phyloP scores from a whole-genome alignment of 2,797 vertebrate genomes.

The Mastacembelus armatus region DNA sequence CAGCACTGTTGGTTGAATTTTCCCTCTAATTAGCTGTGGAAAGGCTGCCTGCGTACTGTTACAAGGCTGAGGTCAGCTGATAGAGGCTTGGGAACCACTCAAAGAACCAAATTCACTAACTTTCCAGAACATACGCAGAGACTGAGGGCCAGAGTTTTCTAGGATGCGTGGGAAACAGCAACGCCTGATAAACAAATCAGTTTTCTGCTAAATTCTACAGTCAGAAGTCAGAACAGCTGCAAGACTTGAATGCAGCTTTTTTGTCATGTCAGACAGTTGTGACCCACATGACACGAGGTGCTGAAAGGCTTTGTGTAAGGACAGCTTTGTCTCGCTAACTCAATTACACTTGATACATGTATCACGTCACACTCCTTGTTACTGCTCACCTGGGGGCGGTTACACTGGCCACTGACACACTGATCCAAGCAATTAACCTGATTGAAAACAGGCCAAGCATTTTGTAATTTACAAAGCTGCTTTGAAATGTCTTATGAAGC shows the following conservation, averaged over 20 bases:
- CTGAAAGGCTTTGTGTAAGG: constrained; percentile 45
- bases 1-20: constrained; percentile 54
- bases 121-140: constrained; percentile 64
- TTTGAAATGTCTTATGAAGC: neutral
- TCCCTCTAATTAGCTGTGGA: constrained; percentile 72
- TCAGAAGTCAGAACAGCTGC: constrained; percentile 1
- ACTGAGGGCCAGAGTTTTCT: constrained; percentile 1
- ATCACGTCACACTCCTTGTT: constrained; percentile 67
- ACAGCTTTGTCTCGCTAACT: constrained; percentile 51
- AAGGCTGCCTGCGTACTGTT: constrained; percentile 46
- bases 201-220: constrained; percentile 40
- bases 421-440: constrained; percentile 35
- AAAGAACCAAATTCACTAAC: constrained; percentile 65
- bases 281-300: constrained; percentile 38
- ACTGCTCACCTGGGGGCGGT: constrained; percentile 63
- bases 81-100: constrained; percentile 69
- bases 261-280: constrained; percentile 19
- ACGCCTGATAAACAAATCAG: constrained; percentile 53
- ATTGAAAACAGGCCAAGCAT: constrained; percentile 47
- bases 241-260: constrained; percentile 13
- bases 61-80: constrained; percentile 63
- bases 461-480: neutral
- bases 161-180: constrained; percentile 47
- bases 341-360: constrained; percentile 62
- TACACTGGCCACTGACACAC: constrained; percentile 21